A percentile compares a stretch with the other conserved stretches of the same genome.
phyloP scores from a whole-genome alignment of 2,888 invertebrate species.

The Diarsia dahlii region DNA sequence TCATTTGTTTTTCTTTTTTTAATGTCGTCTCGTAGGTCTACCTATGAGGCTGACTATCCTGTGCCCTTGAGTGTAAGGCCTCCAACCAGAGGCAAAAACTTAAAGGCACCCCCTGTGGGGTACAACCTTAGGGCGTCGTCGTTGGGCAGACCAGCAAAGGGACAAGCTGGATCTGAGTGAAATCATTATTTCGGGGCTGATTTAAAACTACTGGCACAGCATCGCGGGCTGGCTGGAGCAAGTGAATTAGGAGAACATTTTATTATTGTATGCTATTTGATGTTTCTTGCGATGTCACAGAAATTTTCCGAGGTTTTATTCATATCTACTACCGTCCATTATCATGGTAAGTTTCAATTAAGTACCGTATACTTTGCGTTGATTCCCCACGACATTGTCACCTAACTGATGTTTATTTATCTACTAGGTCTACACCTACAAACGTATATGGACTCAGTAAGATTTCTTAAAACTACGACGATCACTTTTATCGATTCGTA shows the following conservation, averaged over 20 bases:
- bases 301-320: background rate
- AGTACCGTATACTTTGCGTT: constrained; percentile 19
- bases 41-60: too few relatives aligned
- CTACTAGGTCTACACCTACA: background rate
- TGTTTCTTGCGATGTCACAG: background rate
- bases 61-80: too few relatives aligned
- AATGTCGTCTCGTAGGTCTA: background rate
- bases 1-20: too few relatives aligned
- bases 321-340: background rate
- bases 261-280: background rate
- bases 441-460: constrained; percentile 21
- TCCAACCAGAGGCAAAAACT: too few relatives aligned
- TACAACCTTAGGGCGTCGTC: too few relatives aligned
- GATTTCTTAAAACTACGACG: background rate
- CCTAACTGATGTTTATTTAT: background rate
- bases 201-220: too few relatives aligned
- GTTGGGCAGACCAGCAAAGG: too few relatives aligned
- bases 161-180: too few relatives aligned
- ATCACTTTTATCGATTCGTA: background rate
- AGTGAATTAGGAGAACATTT: too few relatives aligned
- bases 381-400: constrained; percentile 13
- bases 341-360: constrained; percentile 23
- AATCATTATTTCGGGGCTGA: too few relatives aligned
- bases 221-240: too few relatives aligned
- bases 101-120: too few relatives aligned